A percentile compares a stretch with the other conserved stretches of the same genome.
Conservation (phyloP, 2,797 vertebrate species). For the Nasua narica region DNA sequence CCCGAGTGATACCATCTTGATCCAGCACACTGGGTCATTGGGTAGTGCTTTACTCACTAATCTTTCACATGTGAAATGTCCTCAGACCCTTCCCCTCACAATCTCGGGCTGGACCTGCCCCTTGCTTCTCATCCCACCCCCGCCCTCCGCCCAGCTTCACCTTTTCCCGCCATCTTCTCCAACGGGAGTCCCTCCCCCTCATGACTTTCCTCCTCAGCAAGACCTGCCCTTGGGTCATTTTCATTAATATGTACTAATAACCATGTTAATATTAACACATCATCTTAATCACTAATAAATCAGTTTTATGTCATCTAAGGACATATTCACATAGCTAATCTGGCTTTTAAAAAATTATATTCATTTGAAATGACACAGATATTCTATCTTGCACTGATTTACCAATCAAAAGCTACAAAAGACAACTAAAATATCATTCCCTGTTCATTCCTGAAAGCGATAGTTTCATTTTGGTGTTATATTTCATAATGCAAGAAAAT, state of each 20-base stretch:
- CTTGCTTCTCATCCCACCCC: rapidly evolving
- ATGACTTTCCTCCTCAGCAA: neutral
- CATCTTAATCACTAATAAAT: conserved; percentile 37
- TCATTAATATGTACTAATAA: conserved; percentile 52
- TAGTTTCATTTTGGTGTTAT: neutral
- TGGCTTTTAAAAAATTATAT: neutral
- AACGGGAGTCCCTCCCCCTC: neutral
- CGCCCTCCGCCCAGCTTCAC: rapidly evolving
- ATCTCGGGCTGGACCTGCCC: no score
- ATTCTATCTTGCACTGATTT: neutral
- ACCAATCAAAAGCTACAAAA: neutral
- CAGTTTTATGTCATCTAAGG: neutral
- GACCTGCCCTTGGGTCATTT: conserved; percentile 26
- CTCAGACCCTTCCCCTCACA: no score
- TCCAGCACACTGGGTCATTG: rapidly evolving
- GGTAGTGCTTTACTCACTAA: neutral
- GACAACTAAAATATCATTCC: neutral
- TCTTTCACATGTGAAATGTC: rapidly evolving
- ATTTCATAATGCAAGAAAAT: neutral
- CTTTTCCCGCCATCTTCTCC: no score
- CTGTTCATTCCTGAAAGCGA: neutral
- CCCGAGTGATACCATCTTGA: neutral
- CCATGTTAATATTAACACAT: conserved; percentile 48
- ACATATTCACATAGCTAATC: neutral
- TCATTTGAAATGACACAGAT: neutral